Evolutionary conservation across 2,888 invertebrate species (phyloP), one percentile per base, ranked within the genome.

Genomic region (Thecocarcelia acutangulata): DNA sequence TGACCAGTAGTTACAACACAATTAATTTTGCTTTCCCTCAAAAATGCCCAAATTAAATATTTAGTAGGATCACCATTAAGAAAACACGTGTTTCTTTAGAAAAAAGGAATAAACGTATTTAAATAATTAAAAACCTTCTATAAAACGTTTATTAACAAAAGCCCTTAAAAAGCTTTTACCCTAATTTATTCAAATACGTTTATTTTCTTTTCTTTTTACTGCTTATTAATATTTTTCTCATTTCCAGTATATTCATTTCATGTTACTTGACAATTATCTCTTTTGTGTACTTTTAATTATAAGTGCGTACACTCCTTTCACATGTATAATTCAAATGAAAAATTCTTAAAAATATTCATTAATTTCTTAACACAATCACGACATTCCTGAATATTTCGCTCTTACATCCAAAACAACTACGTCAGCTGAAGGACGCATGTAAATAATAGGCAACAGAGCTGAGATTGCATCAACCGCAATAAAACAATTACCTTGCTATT

Each of bases 401-500:
- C 50, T 59, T 75, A 17, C 5, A 52, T 8, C 5, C 40, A 40
- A 21, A 61, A 46, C 37, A 69, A 66, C 68, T 68, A 76, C 52
- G 52, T 15, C 3, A 52, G 2, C 33, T 17, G 46, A 56, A 76
- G 48, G 52, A 59, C 58, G 15, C 44, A 50, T 33, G 21, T 12
- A 37, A 28, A 52, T 24, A 56, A 11, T 24, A 59, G 24, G 19
- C 46, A 68, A 68, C 19, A 42, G 17, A 54, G 12, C 21, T 15
- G 50, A 64, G 74, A 80, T 76, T 80, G 68, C 68, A 83, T 69
- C 72, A 76, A 50, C 63, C 58, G 54, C 68, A 75, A 73, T 83
- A 83, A 83, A 83, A 72, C 64, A 80, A 83, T 83, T 79, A 83
- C 79, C 70, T 76, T 24, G 76, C 73, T 37, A 76, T 80, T 63